These are phyloP conservation scores for Cyanoderma ruficeps DNA, from an alignment of 2,113 vertebrate genomes.

Conservation along the genomic window DNA sequence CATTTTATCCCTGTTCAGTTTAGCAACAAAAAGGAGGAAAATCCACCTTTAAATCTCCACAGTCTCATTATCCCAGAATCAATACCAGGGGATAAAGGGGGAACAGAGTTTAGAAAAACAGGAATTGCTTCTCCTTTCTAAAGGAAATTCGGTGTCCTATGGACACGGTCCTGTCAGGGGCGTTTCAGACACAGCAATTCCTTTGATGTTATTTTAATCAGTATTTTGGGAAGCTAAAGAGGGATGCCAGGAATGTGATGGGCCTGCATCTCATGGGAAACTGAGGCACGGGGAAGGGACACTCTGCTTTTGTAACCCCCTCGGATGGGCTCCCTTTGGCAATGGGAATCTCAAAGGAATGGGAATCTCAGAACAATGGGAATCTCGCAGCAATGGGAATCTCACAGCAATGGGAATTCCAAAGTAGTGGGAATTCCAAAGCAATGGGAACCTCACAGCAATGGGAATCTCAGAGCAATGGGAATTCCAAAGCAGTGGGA, in stretches of 20 bases:
- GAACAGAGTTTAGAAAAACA: neutral
- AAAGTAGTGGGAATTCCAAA: rapidly evolving
- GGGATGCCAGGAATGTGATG: rapidly evolving
- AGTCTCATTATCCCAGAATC: slow-evolving; percentile 60
- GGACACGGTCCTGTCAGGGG: neutral
- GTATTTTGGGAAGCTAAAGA: neutral
- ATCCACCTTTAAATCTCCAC: slow-evolving; percentile 20
- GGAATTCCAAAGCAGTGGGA: rapidly evolving
- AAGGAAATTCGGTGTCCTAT: neutral
- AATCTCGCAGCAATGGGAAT: neutral
- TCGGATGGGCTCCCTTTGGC: neutral
- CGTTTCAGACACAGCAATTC: neutral
- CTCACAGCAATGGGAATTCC: rapidly evolving
- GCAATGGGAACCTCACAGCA: neutral
- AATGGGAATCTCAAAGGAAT: neutral
- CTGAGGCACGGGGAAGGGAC: neutral
- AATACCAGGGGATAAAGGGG: slow-evolving; percentile 49
- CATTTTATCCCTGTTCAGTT: neutral
- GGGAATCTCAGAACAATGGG: neutral
- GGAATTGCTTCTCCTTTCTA: neutral
- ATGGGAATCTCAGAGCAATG: rapidly evolving
- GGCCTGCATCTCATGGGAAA: neutral
- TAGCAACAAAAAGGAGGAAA: neutral
- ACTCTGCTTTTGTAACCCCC: too few species aligned
- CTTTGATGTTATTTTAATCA: neutral